Percentiles rank a stretch among this genome's conserved stretches.
Evolutionary conservation across 1,140 invertebrate species (phyloP).

Genomic region (Papilio aristodemus): DNA sequence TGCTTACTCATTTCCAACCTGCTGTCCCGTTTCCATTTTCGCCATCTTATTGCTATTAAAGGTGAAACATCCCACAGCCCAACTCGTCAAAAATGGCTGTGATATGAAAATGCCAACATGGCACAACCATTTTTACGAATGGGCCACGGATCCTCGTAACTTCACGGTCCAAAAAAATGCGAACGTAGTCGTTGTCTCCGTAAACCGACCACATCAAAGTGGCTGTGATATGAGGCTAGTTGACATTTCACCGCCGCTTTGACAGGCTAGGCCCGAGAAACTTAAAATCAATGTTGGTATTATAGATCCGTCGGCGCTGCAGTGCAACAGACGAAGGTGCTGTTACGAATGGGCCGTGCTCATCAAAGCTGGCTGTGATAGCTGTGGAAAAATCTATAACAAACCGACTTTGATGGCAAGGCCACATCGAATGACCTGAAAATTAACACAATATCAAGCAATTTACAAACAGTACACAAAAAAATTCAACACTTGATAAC

Average conservation of each 20-base stretch:
- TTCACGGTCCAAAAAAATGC: not conserved
- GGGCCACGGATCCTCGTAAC: conserved; percentile 54
- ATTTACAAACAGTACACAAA: not conserved
- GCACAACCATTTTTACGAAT: conserved; percentile 76
- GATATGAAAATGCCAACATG: conserved; percentile 65
- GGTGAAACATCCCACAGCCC: conserved; percentile 53
- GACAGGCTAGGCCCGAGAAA: conserved; percentile 73
- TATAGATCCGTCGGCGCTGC: conserved; percentile 28
- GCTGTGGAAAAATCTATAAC: conserved; percentile 72
- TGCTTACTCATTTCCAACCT: conserved; percentile 5
- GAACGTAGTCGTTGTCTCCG: conserved; percentile 51
- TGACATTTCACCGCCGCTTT: conserved; percentile 77
- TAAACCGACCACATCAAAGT: conserved; percentile 80
- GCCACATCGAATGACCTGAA: conserved; percentile 52
- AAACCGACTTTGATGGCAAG: conserved; percentile 77
- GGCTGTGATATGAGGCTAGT: conserved; percentile 75
- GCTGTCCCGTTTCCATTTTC: not conserved
- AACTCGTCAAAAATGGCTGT: conserved; percentile 80
- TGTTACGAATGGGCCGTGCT: conserved; percentile 65
- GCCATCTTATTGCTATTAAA: too few relatives aligned
- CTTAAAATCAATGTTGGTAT: conserved; percentile 19
- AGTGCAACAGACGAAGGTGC: conserved; percentile 29
- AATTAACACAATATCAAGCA: conserved; percentile 24
- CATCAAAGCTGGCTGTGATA: conserved; percentile 81
- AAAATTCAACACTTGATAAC: not conserved